Conservation (phyloP, 37 sponge, comb jelly and placozoan species). For the Axinella damicornis region DNA sequence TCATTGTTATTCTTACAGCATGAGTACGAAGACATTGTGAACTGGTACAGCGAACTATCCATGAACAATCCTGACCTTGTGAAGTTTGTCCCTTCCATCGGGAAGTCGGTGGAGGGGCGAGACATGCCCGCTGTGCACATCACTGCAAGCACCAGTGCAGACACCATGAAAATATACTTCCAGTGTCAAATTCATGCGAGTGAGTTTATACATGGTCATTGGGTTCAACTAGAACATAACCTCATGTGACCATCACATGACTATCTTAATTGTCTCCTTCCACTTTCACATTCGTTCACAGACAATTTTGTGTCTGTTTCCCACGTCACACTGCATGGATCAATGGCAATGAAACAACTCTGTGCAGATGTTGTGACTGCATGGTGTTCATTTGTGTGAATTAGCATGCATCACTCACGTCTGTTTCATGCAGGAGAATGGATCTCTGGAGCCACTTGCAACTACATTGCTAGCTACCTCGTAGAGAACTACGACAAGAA, state of each 20-base stretch:
- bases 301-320: too few species aligned
- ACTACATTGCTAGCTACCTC: slow-evolving; percentile 71
- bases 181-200: slow-evolving; percentile 88
- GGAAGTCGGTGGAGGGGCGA: slow-evolving; percentile 53
- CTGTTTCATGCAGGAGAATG: slow-evolving; percentile 75
- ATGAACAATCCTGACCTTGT: slow-evolving; percentile 30
- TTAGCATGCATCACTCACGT: too few species aligned
- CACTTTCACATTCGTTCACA: neutral
- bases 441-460: slow-evolving; percentile 88
- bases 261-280: neutral
- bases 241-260: neutral
- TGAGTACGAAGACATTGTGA: slow-evolving; percentile 17
- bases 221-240: too few species aligned
- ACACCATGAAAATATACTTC: slow-evolving; percentile 49
- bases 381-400: too few species aligned
- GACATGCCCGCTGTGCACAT: slow-evolving; percentile 75
- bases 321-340: too few species aligned
- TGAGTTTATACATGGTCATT: too few species aligned
- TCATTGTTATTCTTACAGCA: neutral
- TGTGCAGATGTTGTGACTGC: too few species aligned
- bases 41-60: slow-evolving; percentile 46
- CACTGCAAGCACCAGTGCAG: neutral
- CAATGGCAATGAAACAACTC: too few species aligned
- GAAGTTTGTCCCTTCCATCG: slow-evolving; percentile 55
- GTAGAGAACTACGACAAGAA: slow-evolving; percentile 48